Evolutionary conservation across 2,113 vertebrate species (phyloP).

Genomic region (Triplophysa siluroides): DNA sequence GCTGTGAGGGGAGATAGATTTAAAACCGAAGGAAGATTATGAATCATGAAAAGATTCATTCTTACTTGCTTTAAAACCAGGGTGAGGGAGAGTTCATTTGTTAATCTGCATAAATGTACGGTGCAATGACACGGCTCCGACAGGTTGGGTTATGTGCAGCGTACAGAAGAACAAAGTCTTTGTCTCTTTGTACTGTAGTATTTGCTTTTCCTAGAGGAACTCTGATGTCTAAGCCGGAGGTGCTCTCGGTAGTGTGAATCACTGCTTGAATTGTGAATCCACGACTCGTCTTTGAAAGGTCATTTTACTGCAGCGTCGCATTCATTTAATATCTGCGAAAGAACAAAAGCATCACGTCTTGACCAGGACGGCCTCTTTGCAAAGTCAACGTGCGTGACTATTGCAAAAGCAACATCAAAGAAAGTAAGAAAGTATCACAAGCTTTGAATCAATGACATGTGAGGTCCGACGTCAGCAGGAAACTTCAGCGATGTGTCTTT

Average conservation of each 20-base stretch:
- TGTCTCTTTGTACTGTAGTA: neutral
- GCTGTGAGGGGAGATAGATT: neutral
- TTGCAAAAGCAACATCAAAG: too few species aligned
- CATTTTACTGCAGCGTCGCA: neutral
- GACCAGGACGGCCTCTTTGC: neutral
- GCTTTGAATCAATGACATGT: neutral
- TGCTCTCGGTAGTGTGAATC: neutral
- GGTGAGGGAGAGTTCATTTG: slow-evolving; percentile 35
- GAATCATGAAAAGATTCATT: neutral
- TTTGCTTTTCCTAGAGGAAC: slow-evolving; percentile 5
- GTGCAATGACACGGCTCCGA: neutral
- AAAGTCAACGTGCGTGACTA: neutral
- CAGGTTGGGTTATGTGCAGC: neutral
- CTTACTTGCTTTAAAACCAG: neutral
- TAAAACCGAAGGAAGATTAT: neutral
- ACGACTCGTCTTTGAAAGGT: neutral
- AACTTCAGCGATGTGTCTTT: slow-evolving; percentile 19
- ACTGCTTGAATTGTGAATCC: neutral
- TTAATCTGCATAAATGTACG: slow-evolving; percentile 18
- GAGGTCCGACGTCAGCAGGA: slow-evolving; percentile 7
- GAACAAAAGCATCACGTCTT: slow-evolving; percentile 1
- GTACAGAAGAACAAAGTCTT: slow-evolving; percentile 10
- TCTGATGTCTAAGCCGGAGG: neutral
- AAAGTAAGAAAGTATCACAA: neutral
- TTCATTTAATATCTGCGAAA: neutral